Percentiles rank a stretch among this genome's conserved stretches.
Evolutionary conservation across 2,113 vertebrate species (phyloP).

Genomic region (Lonchura striata): DNA sequence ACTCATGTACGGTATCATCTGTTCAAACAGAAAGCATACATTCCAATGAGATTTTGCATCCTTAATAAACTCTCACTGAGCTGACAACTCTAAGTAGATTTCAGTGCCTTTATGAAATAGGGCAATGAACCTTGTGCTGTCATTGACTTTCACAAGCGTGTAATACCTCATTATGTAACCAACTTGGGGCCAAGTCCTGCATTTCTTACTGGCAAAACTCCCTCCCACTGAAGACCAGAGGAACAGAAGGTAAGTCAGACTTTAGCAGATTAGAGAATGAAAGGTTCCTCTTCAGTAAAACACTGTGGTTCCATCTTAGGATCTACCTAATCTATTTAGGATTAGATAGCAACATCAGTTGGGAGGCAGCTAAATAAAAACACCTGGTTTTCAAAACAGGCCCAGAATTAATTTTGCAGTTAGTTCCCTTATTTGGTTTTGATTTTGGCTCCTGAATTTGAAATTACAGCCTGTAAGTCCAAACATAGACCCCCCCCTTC

Average conservation of each 20-base stretch:
- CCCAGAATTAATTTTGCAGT: not conserved
- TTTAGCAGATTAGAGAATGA: not conserved
- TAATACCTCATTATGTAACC: slow-evolving; percentile 73
- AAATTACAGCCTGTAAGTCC: not conserved
- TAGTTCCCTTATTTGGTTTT: not conserved
- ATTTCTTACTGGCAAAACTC: slow-evolving; percentile 47
- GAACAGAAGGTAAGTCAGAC: not conserved
- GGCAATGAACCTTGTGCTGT: slow-evolving; percentile 72
- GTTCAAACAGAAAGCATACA: slow-evolving; percentile 81
- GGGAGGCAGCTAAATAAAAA: slow-evolving; percentile 29
- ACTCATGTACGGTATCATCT: slow-evolving; percentile 96
- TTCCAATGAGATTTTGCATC: slow-evolving; percentile 75
- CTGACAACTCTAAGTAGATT: slow-evolving; percentile 66
- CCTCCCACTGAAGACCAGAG: slow-evolving; percentile 7
- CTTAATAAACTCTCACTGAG: slow-evolving; percentile 71
- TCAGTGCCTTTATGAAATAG: slow-evolving; percentile 69
- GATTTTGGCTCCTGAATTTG: not conserved
- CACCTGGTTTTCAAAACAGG: not conserved
- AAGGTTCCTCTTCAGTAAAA: not conserved
- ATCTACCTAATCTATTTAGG: not conserved
- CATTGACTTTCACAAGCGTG: slow-evolving; percentile 72
- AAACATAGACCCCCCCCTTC: not conserved
- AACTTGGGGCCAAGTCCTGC: slow-evolving; percentile 42
- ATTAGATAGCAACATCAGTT: not conserved
- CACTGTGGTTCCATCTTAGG: not conserved